Conservation (phyloP, 2,113 vertebrate genomes). For the Cromileptes altivelis region DNA sequence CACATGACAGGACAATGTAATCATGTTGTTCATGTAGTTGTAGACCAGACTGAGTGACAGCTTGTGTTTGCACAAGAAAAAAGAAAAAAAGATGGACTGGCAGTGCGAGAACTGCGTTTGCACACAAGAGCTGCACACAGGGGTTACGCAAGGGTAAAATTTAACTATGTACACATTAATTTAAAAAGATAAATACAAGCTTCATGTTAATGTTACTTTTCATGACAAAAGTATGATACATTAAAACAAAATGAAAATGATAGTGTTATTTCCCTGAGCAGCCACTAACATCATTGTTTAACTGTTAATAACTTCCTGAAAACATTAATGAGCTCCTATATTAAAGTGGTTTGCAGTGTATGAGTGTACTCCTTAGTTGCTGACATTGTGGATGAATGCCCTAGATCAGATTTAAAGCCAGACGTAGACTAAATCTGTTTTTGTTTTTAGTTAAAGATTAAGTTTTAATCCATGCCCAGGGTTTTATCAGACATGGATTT, state of each 20-base stretch:
- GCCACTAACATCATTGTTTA: background rate
- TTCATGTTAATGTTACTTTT: background rate
- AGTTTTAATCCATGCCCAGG: slow-evolving; percentile 29
- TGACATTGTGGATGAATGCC: background rate
- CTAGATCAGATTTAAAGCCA: slow-evolving; percentile 9
- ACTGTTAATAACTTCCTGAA: background rate
- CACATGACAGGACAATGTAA: slow-evolving; percentile 2
- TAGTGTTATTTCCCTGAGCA: background rate
- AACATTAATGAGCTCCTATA: background rate
- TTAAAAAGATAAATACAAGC: background rate
- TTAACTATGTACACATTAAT: background rate
- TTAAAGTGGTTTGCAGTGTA: background rate
- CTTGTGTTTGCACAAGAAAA: slow-evolving; percentile 53
- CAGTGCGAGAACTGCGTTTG: slow-evolving; percentile 9
- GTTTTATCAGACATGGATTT: slow-evolving; percentile 23
- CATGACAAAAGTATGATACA: background rate
- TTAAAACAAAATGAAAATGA: background rate
- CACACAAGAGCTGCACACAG: slow-evolving; percentile 19
- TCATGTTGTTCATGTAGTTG: slow-evolving; percentile 14
- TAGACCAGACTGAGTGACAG: slow-evolving; percentile 2
- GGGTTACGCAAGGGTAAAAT: slow-evolving; percentile 2
- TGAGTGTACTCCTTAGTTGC: background rate
- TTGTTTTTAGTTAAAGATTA: slow-evolving; percentile 46
- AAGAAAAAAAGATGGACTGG: slow-evolving; percentile 31
- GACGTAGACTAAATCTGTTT: slow-evolving; percentile 30